phyloP scores from a whole-genome alignment of 2,797 vertebrate genomes.

The Dallia pectoralis region DNA sequence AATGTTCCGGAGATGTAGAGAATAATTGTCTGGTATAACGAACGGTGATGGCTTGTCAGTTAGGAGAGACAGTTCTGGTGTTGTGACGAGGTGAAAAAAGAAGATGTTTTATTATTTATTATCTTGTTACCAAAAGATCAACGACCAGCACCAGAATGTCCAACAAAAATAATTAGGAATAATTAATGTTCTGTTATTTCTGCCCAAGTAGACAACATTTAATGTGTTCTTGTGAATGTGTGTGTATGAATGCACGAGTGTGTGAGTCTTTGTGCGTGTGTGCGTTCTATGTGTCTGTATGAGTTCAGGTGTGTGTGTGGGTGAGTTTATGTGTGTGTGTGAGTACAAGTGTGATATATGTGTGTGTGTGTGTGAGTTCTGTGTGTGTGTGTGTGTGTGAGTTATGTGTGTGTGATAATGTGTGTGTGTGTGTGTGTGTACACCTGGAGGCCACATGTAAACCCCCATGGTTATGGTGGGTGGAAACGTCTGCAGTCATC shows the following conservation, averaged over 20 bases:
- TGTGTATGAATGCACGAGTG: background rate
- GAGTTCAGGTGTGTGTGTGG: no score
- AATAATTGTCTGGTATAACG: background rate
- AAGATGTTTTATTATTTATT: slow-evolving; percentile 18
- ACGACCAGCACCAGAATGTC: slow-evolving; percentile 25
- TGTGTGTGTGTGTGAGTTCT: background rate
- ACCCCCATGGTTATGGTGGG: slow-evolving; percentile 19
- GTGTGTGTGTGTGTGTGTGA: background rate
- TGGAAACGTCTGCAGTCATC: slow-evolving; percentile 67
- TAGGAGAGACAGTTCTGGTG: slow-evolving; percentile 29
- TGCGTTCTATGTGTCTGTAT: background rate
- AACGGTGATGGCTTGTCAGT: slow-evolving; percentile 20
- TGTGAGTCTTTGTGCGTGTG: background rate
- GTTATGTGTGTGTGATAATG: slow-evolving; percentile 1
- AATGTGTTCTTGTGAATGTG: slow-evolving; percentile 19
- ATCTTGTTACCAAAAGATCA: slow-evolving; percentile 38
- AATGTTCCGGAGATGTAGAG: slow-evolving; percentile 11
- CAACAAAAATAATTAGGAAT: slow-evolving; percentile 52
- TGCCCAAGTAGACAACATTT: slow-evolving; percentile 27
- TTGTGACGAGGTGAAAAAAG: slow-evolving; percentile 49
- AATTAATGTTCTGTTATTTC: slow-evolving; percentile 49
- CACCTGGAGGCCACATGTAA: slow-evolving; percentile 79
- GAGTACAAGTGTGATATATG: background rate
- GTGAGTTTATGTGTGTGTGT: slow-evolving; percentile 6
- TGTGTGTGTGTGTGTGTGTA: slow-evolving; percentile 9